Percentiles rank a stretch among this genome's conserved stretches.
Evolutionary conservation across 2,797 vertebrate species (phyloP).

Genomic region (Phyllotis vaccarum): DNA sequence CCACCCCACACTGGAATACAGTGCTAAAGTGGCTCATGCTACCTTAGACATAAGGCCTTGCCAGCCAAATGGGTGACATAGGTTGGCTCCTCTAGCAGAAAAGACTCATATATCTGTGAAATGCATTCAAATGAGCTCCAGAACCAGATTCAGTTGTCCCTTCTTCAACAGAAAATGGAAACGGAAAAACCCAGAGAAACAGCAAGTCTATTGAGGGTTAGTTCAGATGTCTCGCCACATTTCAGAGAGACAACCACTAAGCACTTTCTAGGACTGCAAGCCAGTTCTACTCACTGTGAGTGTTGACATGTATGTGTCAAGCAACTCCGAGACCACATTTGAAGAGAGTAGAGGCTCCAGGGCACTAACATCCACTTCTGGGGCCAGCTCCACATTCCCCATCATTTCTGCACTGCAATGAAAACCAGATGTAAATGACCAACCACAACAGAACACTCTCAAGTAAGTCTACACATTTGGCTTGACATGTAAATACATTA

Average conservation of each 20-base stretch:
- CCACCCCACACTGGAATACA: background rate
- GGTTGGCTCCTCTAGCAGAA: background rate
- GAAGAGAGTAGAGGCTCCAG: conserved; percentile 93
- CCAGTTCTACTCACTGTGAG: conserved; percentile 92
- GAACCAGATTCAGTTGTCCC: background rate
- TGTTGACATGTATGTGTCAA: conserved; percentile 95
- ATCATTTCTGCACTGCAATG: conserved; percentile 95
- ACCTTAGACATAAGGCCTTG: background rate
- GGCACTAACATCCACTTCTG: conserved; percentile 93
- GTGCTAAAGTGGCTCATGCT: background rate
- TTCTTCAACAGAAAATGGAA: background rate
- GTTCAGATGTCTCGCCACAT: background rate
- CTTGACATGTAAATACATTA: background rate
- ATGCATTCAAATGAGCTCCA: background rate
- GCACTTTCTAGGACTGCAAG: background rate
- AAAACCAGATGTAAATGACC: background rate
- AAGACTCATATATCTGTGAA: background rate
- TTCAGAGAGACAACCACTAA: background rate
- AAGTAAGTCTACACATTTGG: too few relatives aligned
- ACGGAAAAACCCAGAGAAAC: background rate
- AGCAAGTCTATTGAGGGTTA: background rate
- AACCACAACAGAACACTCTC: background rate
- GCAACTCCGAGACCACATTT: conserved; percentile 93
- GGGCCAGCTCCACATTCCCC: conserved; percentile 93
- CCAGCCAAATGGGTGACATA: too few relatives aligned